Percentiles rank a stretch among this genome's conserved stretches.
Evolutionary conservation across 2,888 invertebrate species (phyloP).

Genomic region (Synanthedon formicaeformis): DNA sequence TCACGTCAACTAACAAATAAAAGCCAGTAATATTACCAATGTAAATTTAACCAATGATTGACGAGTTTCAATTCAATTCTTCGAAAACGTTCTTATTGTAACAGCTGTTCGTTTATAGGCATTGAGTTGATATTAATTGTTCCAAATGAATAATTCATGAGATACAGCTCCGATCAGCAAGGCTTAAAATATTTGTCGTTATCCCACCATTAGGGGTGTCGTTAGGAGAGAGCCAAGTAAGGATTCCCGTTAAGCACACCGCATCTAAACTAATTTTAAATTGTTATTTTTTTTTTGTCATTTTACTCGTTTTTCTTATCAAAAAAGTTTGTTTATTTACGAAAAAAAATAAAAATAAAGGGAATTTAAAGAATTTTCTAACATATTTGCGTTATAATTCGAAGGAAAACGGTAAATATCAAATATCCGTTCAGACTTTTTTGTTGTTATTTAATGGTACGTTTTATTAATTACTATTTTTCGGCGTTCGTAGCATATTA

Average conservation of each 20-base stretch:
- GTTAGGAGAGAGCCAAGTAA: slow-evolving; percentile 15
- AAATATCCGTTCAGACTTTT: no score
- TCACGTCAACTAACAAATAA: no score
- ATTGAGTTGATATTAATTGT: slow-evolving; percentile 16
- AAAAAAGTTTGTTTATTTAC: no score
- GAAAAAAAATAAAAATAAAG: no score
- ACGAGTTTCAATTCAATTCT: slow-evolving; percentile 2
- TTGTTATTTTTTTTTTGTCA: background rate
- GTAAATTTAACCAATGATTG: slow-evolving; percentile 1
- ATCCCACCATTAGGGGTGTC: slow-evolving; percentile 40
- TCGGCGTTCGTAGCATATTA: no score
- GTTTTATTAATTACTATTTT: no score
- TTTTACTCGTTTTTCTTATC: no score
- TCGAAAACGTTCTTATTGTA: slow-evolving; percentile 2
- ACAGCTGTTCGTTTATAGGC: slow-evolving; percentile 4
- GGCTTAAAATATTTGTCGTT: slow-evolving; percentile 41
- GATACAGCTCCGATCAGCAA: slow-evolving; percentile 34
- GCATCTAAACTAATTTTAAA: background rate
- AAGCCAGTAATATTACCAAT: no score
- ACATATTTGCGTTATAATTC: no score
- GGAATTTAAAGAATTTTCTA: no score
- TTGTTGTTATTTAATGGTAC: no score
- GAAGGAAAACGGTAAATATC: no score
- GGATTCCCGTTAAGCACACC: slow-evolving; percentile 1
- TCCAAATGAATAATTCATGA: slow-evolving; percentile 49